Evolutionary conservation across 2,888 invertebrate species (phyloP).

Genomic region (Artemia sinica): DNA sequence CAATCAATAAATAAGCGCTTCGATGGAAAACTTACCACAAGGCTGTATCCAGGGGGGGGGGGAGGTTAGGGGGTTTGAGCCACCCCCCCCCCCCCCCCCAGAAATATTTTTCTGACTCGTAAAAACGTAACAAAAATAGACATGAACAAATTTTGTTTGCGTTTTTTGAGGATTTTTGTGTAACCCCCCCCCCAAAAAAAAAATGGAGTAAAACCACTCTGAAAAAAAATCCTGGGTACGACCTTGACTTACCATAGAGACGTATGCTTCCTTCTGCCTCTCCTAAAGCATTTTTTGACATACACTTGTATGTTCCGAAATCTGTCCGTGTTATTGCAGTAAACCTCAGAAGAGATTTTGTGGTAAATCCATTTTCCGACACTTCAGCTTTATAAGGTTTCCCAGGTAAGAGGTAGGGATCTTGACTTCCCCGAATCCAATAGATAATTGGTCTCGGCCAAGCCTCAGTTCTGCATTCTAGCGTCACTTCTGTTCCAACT

Average conservation of each 20-base stretch:
- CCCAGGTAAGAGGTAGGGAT: slow-evolving; percentile 70
- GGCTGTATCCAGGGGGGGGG: too few relatives aligned
- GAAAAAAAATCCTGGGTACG: too few relatives aligned
- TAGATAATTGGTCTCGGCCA: slow-evolving; percentile 79
- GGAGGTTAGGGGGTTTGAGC: too few relatives aligned
- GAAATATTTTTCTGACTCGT: too few relatives aligned
- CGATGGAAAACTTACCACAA: too few relatives aligned
- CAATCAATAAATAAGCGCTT: too few relatives aligned
- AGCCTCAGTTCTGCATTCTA: slow-evolving; percentile 83
- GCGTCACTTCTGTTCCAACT: slow-evolving; percentile 70
- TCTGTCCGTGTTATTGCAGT: slow-evolving; percentile 66
- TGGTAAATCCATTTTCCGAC: slow-evolving; percentile 68
- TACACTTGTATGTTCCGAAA: slow-evolving; percentile 78
- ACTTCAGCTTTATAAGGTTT: slow-evolving; percentile 69
- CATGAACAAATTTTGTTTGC: too few relatives aligned
- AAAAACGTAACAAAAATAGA: too few relatives aligned
- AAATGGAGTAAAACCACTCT: too few relatives aligned
- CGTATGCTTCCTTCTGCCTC: slow-evolving; percentile 84
- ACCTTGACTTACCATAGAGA: slow-evolving; percentile 62
- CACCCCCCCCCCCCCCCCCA: too few relatives aligned
- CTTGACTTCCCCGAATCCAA: slow-evolving; percentile 51
- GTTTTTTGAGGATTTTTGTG: too few relatives aligned
- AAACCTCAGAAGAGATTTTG: slow-evolving; percentile 55
- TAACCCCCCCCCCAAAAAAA: too few relatives aligned
- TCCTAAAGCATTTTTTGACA: slow-evolving; percentile 80